phyloP scores from a whole-genome alignment of 2,113 vertebrate species.

The Lycaon pictus region DNA sequence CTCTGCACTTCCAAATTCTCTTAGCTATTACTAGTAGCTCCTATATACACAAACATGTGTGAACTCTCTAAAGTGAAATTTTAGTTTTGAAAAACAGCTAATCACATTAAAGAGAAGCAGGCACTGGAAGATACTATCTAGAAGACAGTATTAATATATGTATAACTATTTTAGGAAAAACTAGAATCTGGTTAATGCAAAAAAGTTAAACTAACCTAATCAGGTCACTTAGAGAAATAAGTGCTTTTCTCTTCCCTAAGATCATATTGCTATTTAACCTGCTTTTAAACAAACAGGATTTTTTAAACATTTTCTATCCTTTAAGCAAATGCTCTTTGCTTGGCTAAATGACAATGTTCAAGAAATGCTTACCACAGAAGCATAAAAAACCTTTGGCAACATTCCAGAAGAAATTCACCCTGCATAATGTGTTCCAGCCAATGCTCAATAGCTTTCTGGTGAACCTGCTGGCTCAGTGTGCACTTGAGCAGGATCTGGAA shows the following conservation, averaged over 20 bases:
- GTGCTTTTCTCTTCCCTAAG: constrained; percentile 23
- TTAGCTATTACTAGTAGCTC: not conserved
- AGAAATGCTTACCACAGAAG: constrained; percentile 79
- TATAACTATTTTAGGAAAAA: constrained; percentile 31
- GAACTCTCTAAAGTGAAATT: constrained; percentile 40
- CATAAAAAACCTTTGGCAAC: constrained; percentile 72
- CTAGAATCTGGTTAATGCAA: not conserved
- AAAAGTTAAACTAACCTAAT: constrained; percentile 19
- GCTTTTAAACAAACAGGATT: constrained; percentile 73
- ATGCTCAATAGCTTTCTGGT: constrained; percentile 77
- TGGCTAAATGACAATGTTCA: constrained; percentile 72
- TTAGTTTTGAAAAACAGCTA: constrained; percentile 63
- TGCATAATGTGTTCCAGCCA: constrained; percentile 63
- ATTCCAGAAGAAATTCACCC: constrained; percentile 76
- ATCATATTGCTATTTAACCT: constrained; percentile 69
- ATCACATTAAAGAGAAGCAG: constrained; percentile 18
- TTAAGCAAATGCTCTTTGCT: constrained; percentile 74
- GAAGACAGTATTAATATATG: constrained; percentile 1
- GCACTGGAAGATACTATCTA: not conserved
- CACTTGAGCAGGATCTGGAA: constrained; percentile 80
- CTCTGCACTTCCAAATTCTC: not conserved
- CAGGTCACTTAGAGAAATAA: constrained; percentile 53
- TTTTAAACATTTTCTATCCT: constrained; percentile 72
- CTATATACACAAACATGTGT: constrained; percentile 7
- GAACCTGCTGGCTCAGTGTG: constrained; percentile 77